Evolutionary conservation across 2,888 invertebrate species (phyloP).

Genomic region (Lathronympha strigana): DNA sequence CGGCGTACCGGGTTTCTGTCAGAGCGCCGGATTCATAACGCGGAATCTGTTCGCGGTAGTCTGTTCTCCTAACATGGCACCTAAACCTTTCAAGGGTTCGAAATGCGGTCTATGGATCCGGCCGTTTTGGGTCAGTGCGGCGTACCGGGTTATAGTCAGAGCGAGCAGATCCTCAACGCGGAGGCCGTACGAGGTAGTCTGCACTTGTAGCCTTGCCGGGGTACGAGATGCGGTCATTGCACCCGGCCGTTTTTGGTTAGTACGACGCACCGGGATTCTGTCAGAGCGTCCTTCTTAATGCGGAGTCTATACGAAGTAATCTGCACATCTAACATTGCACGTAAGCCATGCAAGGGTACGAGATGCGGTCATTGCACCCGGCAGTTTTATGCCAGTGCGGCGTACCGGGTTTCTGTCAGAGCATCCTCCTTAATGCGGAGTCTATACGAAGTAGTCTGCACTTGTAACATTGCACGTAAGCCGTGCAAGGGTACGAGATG

Average conservation of each 20-base stretch:
- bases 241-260: slow-evolving; percentile 59
- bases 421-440: slow-evolving; percentile 48
- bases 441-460: neutral
- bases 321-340: slow-evolving; percentile 6
- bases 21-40: too few species aligned
- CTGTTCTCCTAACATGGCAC: too few species aligned
- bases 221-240: slow-evolving; percentile 56
- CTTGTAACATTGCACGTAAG: neutral
- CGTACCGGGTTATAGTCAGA: slow-evolving; percentile 68
- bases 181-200: neutral
- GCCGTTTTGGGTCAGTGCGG: slow-evolving; percentile 55
- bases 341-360: slow-evolving; percentile 13
- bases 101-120: too few species aligned
- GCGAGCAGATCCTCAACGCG: slow-evolving; percentile 44
- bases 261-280: slow-evolving; percentile 66
- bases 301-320: neutral
- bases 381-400: slow-evolving; percentile 55
- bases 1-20: too few species aligned
- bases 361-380: slow-evolving; percentile 60
- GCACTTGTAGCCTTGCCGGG: slow-evolving; percentile 3
- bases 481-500: slow-evolving; percentile 19
- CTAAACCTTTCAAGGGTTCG: too few species aligned
- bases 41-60: too few species aligned
- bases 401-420: slow-evolving; percentile 70
- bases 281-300: slow-evolving; percentile 55